These are phyloP conservation scores for Melieria omissa DNA, from an alignment of 2,888 invertebrate genomes.

Conservation along the genomic window DNA sequence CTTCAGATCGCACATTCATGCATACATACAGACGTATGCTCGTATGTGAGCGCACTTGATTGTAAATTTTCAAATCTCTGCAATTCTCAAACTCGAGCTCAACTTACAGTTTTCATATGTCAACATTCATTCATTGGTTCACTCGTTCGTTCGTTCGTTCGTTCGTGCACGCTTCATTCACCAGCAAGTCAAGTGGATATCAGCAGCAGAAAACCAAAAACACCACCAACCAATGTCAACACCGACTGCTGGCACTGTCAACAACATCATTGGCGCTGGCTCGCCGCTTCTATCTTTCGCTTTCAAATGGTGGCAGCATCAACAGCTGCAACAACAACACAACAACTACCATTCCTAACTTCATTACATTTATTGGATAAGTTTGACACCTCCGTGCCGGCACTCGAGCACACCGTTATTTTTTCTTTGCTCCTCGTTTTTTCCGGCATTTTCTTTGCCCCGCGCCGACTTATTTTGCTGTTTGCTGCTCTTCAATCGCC, in stretches of 20 bases:
- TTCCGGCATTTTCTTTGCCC: background rate
- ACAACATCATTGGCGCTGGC: conserved; percentile 7
- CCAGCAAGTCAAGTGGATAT: conserved; percentile 25
- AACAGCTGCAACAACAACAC: conserved; percentile 19
- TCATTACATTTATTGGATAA: conserved; percentile 61
- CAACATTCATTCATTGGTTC: no score
- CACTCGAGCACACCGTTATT: background rate
- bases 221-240: background rate
- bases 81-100: no score
- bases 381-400: conserved; percentile 45
- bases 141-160: background rate
- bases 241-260: conserved; percentile 27
- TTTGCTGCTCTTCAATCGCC: background rate
- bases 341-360: conserved; percentile 22
- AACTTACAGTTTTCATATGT: no score
- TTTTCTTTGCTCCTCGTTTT: conserved; percentile 4
- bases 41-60: background rate
- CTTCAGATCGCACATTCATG: no score
- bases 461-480: background rate
- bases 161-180: conserved; percentile 23
- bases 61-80: background rate
- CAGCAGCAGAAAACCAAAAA: background rate
- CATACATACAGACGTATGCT: background rate
- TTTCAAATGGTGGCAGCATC: background rate
- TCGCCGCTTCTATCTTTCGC: background rate